These are phyloP conservation scores for Dascyllus trimaculatus DNA, from an alignment of 2,113 vertebrate genomes.

Conservation along the genomic window DNA sequence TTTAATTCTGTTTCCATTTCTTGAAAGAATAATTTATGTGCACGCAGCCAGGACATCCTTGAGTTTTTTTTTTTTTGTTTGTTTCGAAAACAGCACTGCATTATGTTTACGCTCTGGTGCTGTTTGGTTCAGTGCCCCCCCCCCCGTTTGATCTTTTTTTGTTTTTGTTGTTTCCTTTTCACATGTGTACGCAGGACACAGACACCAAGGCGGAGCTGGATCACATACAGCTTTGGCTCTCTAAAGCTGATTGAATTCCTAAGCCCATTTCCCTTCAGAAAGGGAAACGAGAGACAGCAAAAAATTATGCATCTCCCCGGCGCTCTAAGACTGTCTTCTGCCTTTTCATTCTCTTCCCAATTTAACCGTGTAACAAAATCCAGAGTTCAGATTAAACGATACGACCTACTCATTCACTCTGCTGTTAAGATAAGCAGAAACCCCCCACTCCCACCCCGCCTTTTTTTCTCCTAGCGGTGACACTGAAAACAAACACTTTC, in stretches of 20 bases:
- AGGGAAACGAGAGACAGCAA: conserved; percentile 45
- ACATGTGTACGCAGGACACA: conserved; percentile 53
- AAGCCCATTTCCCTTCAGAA: conserved; percentile 69
- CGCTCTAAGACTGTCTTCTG: conserved; percentile 34
- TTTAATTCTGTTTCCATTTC: conserved; percentile 72
- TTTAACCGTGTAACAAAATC: conserved; percentile 66
- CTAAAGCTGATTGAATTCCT: conserved; percentile 78
- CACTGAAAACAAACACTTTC: conserved; percentile 65
- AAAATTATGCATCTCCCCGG: conserved; percentile 59
- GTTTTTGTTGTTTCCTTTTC: conserved; percentile 50
- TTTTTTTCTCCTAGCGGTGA: conserved; percentile 1
- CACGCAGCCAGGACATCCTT: conserved; percentile 28
- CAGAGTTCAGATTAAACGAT: conserved; percentile 48
- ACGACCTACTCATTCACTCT: conserved; percentile 50
- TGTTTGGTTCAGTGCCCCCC: conserved; percentile 32
- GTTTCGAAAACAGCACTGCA: conserved; percentile 8
- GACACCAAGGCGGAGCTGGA: conserved; percentile 62
- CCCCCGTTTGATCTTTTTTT: conserved; percentile 44
- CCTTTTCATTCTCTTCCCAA: conserved; percentile 56
- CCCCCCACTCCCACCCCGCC: too few species aligned
- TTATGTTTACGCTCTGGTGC: conserved; percentile 68
- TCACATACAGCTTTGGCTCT: conserved; percentile 60
- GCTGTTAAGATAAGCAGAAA: conserved; percentile 36
- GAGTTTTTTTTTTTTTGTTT: conserved; percentile 11
- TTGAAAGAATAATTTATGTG: conserved; percentile 57